phyloP scores from a whole-genome alignment of 2,797 vertebrate genomes.

The Notolepis coatsorum region DNA sequence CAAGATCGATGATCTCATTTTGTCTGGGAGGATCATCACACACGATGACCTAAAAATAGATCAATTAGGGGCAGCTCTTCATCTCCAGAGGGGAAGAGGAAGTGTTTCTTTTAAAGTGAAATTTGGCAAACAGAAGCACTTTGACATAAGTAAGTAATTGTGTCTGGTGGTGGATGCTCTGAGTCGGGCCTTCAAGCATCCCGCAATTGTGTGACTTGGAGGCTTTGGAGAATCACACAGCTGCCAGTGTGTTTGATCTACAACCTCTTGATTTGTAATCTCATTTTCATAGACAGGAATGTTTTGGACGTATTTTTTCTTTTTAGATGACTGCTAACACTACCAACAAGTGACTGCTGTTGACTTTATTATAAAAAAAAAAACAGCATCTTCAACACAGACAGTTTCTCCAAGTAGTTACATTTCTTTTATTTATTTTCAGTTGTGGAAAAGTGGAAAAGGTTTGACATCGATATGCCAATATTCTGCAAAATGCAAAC shows the following conservation, averaged over 20 bases:
- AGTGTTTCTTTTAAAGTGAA: constrained; percentile 46
- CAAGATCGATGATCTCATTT: constrained; percentile 57
- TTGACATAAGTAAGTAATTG: constrained; percentile 67
- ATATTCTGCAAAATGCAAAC: too few relatives aligned
- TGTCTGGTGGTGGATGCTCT: constrained; percentile 39
- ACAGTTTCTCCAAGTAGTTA: too few relatives aligned
- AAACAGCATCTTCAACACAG: too few relatives aligned
- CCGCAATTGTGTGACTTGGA: constrained; percentile 55
- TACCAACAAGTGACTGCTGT: constrained; percentile 37
- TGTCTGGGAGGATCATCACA: constrained; percentile 48
- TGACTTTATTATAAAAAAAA: too few relatives aligned
- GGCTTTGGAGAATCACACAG: constrained; percentile 64
- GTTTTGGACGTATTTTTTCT: constrained; percentile 25
- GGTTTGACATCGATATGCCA: too few relatives aligned
- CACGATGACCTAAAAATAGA: constrained; percentile 55
- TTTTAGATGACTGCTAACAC: constrained; percentile 41
- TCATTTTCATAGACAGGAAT: constrained; percentile 62
- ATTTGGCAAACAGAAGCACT: constrained; percentile 45
- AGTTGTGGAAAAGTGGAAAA: too few relatives aligned
- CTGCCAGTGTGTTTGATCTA: constrained; percentile 66
- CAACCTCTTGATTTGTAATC: constrained; percentile 64
- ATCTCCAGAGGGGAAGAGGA: constrained; percentile 46
- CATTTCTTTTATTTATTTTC: too few relatives aligned
- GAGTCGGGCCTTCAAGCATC: constrained; percentile 52
- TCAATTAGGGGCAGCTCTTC: constrained; percentile 42